Evolutionary conservation across 1,140 invertebrate species (phyloP).

Genomic region (Drosophila carrolli): DNA sequence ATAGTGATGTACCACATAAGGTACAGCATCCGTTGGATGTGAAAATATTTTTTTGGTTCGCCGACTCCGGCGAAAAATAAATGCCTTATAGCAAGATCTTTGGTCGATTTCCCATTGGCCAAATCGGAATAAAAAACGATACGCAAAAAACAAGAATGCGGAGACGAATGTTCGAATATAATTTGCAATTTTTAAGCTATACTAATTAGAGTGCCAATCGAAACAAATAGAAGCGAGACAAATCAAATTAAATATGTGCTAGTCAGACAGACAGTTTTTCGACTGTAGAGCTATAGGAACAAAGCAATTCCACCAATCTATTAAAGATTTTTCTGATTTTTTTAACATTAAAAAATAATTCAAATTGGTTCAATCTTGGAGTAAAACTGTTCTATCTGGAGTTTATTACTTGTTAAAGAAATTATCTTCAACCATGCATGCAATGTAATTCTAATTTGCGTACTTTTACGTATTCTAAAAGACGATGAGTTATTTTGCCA

Average conservation of each 20-base stretch:
- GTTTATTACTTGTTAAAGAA: too few species aligned
- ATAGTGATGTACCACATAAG: conserved; percentile 64
- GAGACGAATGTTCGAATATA: conserved; percentile 32
- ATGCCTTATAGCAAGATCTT: conserved; percentile 1
- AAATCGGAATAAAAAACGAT: conserved; percentile 4
- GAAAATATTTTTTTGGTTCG: conserved; percentile 21
- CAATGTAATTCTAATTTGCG: too few species aligned
- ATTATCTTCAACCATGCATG: too few species aligned
- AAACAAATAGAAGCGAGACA: conserved; percentile 24
- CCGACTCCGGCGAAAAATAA: conserved; percentile 1
- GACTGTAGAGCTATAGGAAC: background rate
- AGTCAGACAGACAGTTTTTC: conserved; percentile 7
- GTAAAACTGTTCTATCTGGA: too few species aligned
- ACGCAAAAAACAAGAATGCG: conserved; percentile 30
- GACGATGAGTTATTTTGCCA: background rate
- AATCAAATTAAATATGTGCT: conserved; percentile 15
- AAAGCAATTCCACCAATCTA: background rate
- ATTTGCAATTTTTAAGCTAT: conserved; percentile 18
- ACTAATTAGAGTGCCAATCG: conserved; percentile 49
- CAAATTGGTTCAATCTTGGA: too few species aligned
- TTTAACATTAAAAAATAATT: too few species aligned
- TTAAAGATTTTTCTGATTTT: too few species aligned
- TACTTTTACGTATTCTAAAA: too few species aligned
- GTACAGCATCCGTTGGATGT: conserved; percentile 49
- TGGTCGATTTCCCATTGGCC: conserved; percentile 28